phyloP scores from a whole-genome alignment of 2,113 vertebrate species.

The Poecile atricapillus region DNA sequence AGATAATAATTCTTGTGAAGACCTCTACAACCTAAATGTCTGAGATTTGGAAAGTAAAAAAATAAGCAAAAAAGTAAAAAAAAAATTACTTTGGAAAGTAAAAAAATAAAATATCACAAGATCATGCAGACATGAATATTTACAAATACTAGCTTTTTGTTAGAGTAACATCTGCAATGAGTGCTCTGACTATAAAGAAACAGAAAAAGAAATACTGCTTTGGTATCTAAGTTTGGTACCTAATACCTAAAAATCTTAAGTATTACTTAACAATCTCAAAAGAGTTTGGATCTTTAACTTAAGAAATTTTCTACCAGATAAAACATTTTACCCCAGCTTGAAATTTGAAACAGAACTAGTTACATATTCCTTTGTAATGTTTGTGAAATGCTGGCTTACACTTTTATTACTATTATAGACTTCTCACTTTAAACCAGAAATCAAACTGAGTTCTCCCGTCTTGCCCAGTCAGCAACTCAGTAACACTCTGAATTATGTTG shows the following conservation, averaged over 20 bases:
- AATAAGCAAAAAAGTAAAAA: too few species aligned
- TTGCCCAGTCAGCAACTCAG: neutral
- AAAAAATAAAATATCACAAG: neutral
- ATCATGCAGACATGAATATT: neutral
- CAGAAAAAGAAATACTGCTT: neutral
- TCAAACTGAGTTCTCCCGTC: neutral
- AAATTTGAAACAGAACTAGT: neutral
- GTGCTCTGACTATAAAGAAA: neutral
- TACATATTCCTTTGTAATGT: neutral
- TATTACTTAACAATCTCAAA: neutral
- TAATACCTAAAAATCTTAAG: neutral
- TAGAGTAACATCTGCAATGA: neutral
- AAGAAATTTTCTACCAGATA: neutral
- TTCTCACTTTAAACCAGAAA: neutral
- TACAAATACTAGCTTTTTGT: neutral
- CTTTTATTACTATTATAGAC: neutral
- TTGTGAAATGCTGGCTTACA: neutral
- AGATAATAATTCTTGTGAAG: neutral
- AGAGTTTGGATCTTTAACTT: neutral
- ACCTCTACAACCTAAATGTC: neutral
- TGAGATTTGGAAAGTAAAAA: neutral
- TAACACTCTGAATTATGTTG: neutral
- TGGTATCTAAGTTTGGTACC: neutral
- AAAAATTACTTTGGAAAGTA: neutral
- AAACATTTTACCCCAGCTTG: neutral